Base-by-base conservation (phyloP, 2,888 invertebrate genomes). In the Plebejus argus region DNA sequence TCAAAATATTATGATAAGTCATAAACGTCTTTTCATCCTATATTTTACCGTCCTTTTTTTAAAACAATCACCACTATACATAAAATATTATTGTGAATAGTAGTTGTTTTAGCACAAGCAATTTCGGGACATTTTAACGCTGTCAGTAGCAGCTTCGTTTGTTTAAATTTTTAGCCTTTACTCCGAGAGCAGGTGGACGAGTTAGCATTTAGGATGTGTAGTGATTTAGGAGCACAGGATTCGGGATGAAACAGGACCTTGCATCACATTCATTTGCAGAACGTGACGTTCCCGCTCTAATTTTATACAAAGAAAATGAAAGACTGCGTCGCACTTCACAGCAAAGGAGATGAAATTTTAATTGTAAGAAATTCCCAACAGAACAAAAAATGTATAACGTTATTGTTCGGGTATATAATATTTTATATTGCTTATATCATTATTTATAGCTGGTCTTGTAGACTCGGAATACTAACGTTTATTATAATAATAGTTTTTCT, bases 231-330 rank as follows among this genome's bases (percentile, higher is more conserved):
- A 15, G 71, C 39, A 71, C 20, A 70, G 70, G 33, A 35, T 35
- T 70, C 71, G n/a, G 35, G 39, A 39, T 15, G 39, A 71, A 66
- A 66, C 66, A 66, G 66, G 33, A 66, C 15, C 66, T 70, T 76
- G 79, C 76, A 77, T 78, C 76, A 76, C 78, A 76, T 78, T 80
- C 81, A 80, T 82, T 82, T 79, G 71, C 79, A 70, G 79, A 81
- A 82, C 84, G 83, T 84, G 83, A 83, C 83, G 80, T 71, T 78
- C 81, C 80, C 81, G 81, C 80, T 81, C 82, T 83, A 82, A 84
- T 83, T 84, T 84, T 83, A 83, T 83, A 78, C 82, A 82, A 82
- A 83, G 83, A 80, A 81, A 83, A 84, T 83, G 82, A 82, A 82
- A 82, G 82, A 80, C 78, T 78, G 72, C 45, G n/a, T 78, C 71